Percentiles rank a stretch among this genome's conserved stretches.
These are phyloP conservation scores for Genyomyrus donnyi DNA, from an alignment of 2,113 vertebrate genomes.

Conservation along the genomic window DNA sequence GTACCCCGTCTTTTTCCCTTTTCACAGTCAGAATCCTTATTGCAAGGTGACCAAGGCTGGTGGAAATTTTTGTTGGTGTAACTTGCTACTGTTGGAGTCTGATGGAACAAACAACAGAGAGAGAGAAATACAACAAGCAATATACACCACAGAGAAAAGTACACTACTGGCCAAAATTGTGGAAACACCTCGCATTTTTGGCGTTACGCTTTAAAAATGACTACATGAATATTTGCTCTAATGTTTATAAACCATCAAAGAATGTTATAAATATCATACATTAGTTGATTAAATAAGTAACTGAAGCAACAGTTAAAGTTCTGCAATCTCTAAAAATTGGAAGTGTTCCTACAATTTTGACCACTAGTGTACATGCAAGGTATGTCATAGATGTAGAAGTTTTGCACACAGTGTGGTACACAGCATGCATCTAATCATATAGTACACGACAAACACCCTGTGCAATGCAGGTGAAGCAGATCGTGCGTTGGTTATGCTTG, in stretches of 20 bases:
- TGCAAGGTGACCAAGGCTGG: background rate
- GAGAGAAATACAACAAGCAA: background rate
- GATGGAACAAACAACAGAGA: background rate
- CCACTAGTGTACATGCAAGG: background rate
- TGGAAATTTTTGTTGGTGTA: background rate
- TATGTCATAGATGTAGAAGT: background rate
- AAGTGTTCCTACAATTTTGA: too few species aligned
- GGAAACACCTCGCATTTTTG: too few species aligned
- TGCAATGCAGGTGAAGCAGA: background rate
- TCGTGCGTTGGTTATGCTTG: background rate
- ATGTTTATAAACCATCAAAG: too few species aligned
- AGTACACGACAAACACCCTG: background rate
- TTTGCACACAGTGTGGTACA: background rate
- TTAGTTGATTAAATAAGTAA: too few species aligned
- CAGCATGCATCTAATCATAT: background rate
- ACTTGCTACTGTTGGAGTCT: background rate
- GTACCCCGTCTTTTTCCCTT: background rate
- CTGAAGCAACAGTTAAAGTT: too few species aligned
- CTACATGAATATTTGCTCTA: too few species aligned
- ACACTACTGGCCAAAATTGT: too few species aligned
- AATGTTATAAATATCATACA: too few species aligned
- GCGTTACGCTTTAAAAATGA: too few species aligned
- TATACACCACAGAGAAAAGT: background rate
- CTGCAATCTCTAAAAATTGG: too few species aligned
- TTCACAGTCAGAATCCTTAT: background rate